phyloP scores from a whole-genome alignment of 2,113 vertebrate genomes.

The Microcebus griseorufus region DNA sequence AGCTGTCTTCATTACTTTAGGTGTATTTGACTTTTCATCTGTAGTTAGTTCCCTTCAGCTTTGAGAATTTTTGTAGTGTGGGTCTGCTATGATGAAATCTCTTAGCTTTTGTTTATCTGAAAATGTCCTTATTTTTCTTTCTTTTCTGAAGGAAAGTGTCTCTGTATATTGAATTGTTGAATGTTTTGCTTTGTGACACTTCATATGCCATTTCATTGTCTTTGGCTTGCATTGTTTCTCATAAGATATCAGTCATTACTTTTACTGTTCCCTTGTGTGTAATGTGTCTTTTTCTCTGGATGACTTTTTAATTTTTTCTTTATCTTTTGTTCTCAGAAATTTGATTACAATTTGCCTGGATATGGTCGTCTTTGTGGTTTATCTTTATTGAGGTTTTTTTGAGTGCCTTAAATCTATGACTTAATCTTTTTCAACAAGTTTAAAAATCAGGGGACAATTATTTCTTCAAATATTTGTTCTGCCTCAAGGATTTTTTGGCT shows the following conservation, averaged over 20 bases:
- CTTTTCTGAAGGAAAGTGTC: not conserved
- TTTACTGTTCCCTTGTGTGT: not conserved
- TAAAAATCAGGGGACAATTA: not conserved
- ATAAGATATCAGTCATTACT: slow-evolving; percentile 11
- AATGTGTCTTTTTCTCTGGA: not conserved
- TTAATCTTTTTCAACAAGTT: slow-evolving; percentile 32
- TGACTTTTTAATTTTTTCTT: not conserved
- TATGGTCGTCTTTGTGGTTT: not conserved
- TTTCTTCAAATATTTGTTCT: slow-evolving; percentile 10
- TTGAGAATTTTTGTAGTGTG: not conserved
- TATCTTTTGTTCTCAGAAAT: not conserved
- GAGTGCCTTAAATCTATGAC: not conserved
- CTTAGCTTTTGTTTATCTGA: slow-evolving; percentile 1
- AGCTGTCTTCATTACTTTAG: not conserved
- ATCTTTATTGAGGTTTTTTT: not conserved
- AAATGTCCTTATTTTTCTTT: not conserved
- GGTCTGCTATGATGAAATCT: not conserved
- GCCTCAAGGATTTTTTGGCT: not conserved
- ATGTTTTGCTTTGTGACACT: not conserved
- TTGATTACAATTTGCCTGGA: not conserved
- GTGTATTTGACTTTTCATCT: not conserved
- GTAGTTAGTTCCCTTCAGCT: not conserved
- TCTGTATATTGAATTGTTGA: slow-evolving; percentile 19
- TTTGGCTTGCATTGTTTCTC: not conserved
- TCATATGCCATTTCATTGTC: not conserved